Evolutionary conservation across 1,140 invertebrate genomes (phyloP).

Genomic region (Drosophila quadrilineata): DNA sequence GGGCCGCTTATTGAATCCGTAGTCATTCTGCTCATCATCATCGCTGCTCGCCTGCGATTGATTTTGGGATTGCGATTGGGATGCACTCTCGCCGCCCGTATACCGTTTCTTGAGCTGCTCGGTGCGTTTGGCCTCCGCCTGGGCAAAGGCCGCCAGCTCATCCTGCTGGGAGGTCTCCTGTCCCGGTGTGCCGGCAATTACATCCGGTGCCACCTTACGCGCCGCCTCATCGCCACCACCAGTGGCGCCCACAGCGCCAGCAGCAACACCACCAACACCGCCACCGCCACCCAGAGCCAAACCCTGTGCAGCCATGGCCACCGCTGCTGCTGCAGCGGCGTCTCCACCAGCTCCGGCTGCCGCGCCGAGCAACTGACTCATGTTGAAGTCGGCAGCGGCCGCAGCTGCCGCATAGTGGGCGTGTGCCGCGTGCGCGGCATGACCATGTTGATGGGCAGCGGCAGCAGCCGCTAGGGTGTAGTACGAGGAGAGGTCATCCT

Average conservation of each 20-base stretch:
- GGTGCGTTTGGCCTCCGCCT: constrained; percentile 90
- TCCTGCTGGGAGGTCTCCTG: constrained; percentile 83
- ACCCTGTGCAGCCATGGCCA: constrained; percentile 45
- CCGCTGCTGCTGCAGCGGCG: constrained; percentile 36
- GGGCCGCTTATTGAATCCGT: constrained; percentile 93
- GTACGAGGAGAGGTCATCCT: constrained; percentile 86
- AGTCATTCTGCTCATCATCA: constrained; percentile 92
- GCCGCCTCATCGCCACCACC: constrained; percentile 51
- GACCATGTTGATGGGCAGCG: constrained; percentile 76
- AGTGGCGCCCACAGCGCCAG: not conserved
- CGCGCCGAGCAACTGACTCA: constrained; percentile 86
- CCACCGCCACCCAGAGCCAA: constrained; percentile 20
- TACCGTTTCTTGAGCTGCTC: constrained; percentile 90
- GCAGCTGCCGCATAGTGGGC: constrained; percentile 81
- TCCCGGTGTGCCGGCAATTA: constrained; percentile 88
- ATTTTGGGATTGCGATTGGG: not conserved
- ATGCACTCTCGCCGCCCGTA: constrained; percentile 75
- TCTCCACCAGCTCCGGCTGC: constrained; percentile 47
- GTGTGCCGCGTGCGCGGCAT: constrained; percentile 52
- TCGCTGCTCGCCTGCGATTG: constrained; percentile 83
- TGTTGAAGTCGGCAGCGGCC: constrained; percentile 84
- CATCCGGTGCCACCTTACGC: constrained; percentile 86
- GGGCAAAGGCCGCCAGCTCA: constrained; percentile 91
- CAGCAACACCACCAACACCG: not conserved
- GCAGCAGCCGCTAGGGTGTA: constrained; percentile 84